These are phyloP conservation scores for Gasterosteus nipponicus DNA, from an alignment of 2,113 vertebrate genomes.

Conservation along the genomic window DNA sequence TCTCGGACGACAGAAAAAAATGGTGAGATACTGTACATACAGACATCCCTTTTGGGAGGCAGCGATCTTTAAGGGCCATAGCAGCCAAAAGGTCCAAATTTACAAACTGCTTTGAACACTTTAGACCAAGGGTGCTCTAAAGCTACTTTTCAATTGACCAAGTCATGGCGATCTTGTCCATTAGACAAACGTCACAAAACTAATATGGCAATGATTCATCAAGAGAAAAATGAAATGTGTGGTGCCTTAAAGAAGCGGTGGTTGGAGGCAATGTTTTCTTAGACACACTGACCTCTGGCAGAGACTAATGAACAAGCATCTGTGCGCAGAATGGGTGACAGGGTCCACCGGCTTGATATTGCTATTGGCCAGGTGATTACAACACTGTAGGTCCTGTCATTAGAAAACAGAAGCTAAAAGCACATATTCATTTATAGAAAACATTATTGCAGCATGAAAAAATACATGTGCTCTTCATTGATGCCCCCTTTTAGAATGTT, in stretches of 20 bases:
- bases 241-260: slow-evolving; percentile 14
- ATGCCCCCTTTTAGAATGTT: too few species aligned
- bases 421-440: not conserved
- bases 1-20: not conserved
- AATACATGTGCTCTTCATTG: too few species aligned
- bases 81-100: not conserved
- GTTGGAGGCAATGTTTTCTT: slow-evolving; percentile 17
- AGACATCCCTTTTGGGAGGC: not conserved
- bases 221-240: slow-evolving; percentile 34
- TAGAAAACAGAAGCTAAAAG: not conserved
- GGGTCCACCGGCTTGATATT: slow-evolving; percentile 55
- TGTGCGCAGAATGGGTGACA: slow-evolving; percentile 50
- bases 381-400: not conserved
- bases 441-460: too few species aligned
- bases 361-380: slow-evolving; percentile 65
- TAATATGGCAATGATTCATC: slow-evolving; percentile 49
- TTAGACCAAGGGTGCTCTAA: too few species aligned
- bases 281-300: slow-evolving; percentile 34
- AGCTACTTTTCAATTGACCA: too few species aligned
- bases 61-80: not conserved
- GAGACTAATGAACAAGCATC: slow-evolving; percentile 54
- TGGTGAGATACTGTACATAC: not conserved
- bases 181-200: slow-evolving; percentile 24
- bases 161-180: not conserved
- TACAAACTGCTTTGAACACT: not conserved